Percentiles rank a stretch among this genome's conserved stretches.
phyloP scores from a whole-genome alignment of 2,113 vertebrate species.

The Dromas ardeola region DNA sequence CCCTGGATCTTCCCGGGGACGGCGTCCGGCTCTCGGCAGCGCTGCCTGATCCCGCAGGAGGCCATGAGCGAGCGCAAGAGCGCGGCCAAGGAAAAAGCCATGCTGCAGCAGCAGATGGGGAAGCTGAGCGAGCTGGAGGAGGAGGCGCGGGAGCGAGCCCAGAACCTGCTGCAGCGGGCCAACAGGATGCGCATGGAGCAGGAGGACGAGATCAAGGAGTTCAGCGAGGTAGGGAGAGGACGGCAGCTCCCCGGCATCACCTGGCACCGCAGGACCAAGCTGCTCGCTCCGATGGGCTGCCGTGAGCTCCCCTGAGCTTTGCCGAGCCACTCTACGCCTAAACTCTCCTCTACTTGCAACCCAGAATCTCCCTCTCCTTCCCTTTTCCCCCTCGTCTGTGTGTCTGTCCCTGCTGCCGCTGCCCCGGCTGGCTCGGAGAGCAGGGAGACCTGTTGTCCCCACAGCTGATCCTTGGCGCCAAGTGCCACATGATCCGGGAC shows the following conservation, averaged over 20 bases:
- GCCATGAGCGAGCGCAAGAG: conserved; percentile 74
- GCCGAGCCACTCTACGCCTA: not conserved
- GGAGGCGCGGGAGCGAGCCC: conserved; percentile 74
- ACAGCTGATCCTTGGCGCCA: conserved; percentile 83
- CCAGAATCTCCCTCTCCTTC: not conserved
- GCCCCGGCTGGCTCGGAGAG: not conserved
- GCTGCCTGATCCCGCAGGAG: conserved; percentile 58
- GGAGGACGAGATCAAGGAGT: conserved; percentile 85
- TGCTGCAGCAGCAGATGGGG: conserved; percentile 65
- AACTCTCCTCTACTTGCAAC: not conserved
- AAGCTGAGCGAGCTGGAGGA: conserved; percentile 81
- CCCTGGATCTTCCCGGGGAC: not conserved
- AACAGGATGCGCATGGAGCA: conserved; percentile 81
- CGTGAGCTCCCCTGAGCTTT: not conserved
- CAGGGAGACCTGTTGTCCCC: not conserved
- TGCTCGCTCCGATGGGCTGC: not conserved
- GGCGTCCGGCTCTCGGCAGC: accelerated
- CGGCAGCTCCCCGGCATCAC: accelerated
- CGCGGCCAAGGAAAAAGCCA: conserved; percentile 73
- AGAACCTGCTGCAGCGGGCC: conserved; percentile 76
- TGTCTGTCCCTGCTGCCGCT: not conserved
- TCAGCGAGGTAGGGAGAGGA: conserved; percentile 76
- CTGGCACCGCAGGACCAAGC: accelerated
- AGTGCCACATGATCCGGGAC: conserved; percentile 88
- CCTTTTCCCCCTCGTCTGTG: accelerated